Base-by-base conservation (phyloP, 2,888 invertebrate genomes). In the Pheosia tremula region DNA sequence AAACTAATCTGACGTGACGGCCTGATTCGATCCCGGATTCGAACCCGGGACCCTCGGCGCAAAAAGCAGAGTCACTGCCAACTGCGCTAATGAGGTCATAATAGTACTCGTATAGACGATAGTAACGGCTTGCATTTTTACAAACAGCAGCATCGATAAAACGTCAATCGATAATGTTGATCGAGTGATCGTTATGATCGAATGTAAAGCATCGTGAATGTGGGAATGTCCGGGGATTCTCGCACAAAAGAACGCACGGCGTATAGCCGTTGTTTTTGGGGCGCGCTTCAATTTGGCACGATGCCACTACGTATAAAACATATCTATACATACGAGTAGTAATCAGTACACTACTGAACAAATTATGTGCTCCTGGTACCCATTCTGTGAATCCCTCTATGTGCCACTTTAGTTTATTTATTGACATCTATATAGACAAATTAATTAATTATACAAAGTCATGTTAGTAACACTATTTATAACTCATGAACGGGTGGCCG, bases 141-240 rank as follows among this genome's bases (percentile, higher is more conserved):
- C 6, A n/a, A 47, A n/a, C 47, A 47, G 47, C 13, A 50, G 49
- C 3, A 53, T 38, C 36, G 53, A 53, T 37, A 53, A 36, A 37
- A 11, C 37, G 38, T 37, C 38, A 47, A 53, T 53, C 53, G 53
- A 53, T 53, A 37, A 53, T 53, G 37, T 53, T 37, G 38, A 53
- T 53, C 53, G 53, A 53, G 53, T 53, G 11, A 37, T 36, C 37
- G 37, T 53, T 53, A 37, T 53, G 11, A 53, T 37, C 53, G 53
- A 37, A 53, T 53, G 50, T 6, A 37, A 53, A 37, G 5, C 37
- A 10, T 10, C 53, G 53, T 11, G 37, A 7, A 53, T 53, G 11
- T 38, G n/a, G 3, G 24, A 24, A 24, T 24, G 24, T 24, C 24
- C 24, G 24, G 37, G 52, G 10, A 53, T 53, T 3, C 11, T 4